Conservation (phyloP, 2,888 invertebrate species). For the Drosophila recens region DNA sequence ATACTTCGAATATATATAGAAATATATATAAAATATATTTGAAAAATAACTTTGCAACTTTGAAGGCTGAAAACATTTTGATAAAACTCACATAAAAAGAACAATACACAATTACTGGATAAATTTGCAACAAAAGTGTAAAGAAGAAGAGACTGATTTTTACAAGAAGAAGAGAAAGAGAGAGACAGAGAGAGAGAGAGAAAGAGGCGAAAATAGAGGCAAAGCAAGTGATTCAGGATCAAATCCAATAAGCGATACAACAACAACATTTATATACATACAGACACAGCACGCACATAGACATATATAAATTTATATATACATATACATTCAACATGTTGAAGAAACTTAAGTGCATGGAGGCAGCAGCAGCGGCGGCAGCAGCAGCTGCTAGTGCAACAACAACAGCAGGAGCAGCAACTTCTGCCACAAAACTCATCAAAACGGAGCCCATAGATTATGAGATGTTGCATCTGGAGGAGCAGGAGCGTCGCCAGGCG, state of each 20-base stretch:
- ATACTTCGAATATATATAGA: slow-evolving; percentile 38
- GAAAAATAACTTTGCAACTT: slow-evolving; percentile 75
- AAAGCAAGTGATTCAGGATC: slow-evolving; percentile 74
- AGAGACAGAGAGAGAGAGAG: slow-evolving; percentile 1
- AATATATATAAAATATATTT: slow-evolving; percentile 19
- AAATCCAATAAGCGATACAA: slow-evolving; percentile 65
- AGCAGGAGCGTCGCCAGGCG: slow-evolving; percentile 38
- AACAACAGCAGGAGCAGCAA: slow-evolving; percentile 14
- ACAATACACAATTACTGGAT: slow-evolving; percentile 45
- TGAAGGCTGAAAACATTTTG: slow-evolving; percentile 79
- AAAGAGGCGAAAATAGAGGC: slow-evolving; percentile 50
- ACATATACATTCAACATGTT: slow-evolving; percentile 65
- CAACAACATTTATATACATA: slow-evolving; percentile 24
- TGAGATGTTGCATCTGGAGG: slow-evolving; percentile 76
- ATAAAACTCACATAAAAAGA: slow-evolving; percentile 55
- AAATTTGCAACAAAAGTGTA: slow-evolving; percentile 71
- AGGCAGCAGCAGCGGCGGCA: slow-evolving; percentile 63
- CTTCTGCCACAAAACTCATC: slow-evolving; percentile 63
- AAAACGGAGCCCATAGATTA: slow-evolving; percentile 84
- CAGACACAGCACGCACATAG: slow-evolving; percentile 30
- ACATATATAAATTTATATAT: slow-evolving; percentile 27
- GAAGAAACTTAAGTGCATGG: slow-evolving; percentile 84
- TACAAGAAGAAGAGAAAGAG: slow-evolving; percentile 12
- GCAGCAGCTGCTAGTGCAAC: slow-evolving; percentile 33
- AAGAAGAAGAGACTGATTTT: slow-evolving; percentile 83